Evolutionary conservation across 2,797 vertebrate species (phyloP).

Genomic region (Myotis daubentonii): DNA sequence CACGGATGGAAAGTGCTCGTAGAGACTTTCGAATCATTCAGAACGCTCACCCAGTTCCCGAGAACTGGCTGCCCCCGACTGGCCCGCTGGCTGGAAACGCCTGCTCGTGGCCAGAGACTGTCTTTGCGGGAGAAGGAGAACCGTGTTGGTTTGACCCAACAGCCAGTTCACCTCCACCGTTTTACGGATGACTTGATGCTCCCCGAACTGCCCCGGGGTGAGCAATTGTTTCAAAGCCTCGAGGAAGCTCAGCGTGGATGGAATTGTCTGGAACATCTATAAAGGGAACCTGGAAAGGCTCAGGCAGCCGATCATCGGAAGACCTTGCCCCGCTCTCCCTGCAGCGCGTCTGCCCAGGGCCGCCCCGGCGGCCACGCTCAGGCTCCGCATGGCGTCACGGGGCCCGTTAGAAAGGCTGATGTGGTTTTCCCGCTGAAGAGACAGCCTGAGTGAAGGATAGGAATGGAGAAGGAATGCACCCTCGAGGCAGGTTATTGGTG

Average conservation of each 20-base stretch:
- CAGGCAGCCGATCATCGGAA: neutral
- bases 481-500: neutral
- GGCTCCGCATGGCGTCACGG: rapidly evolving
- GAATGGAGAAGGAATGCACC: neutral
- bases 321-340: neutral
- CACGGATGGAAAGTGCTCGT: no score
- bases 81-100: neutral
- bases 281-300: conserved; percentile 60
- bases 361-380: neutral
- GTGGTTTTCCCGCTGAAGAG: neutral
- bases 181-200: neutral
- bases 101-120: neutral
- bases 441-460: neutral
- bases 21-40: neutral
- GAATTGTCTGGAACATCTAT: conserved; percentile 58
- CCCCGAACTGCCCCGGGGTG: neutral
- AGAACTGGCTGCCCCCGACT: neutral
- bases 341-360: neutral
- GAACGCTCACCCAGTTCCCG: neutral
- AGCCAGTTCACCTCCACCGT: neutral
- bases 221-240: conserved; percentile 18
- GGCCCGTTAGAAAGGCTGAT: neutral
- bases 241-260: neutral
- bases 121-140: rapidly evolving
- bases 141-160: neutral